Percentiles rank a stretch among this genome's conserved stretches.
Evolutionary conservation across 2,797 vertebrate species (phyloP).

Genomic region (Margarornis squamiger): DNA sequence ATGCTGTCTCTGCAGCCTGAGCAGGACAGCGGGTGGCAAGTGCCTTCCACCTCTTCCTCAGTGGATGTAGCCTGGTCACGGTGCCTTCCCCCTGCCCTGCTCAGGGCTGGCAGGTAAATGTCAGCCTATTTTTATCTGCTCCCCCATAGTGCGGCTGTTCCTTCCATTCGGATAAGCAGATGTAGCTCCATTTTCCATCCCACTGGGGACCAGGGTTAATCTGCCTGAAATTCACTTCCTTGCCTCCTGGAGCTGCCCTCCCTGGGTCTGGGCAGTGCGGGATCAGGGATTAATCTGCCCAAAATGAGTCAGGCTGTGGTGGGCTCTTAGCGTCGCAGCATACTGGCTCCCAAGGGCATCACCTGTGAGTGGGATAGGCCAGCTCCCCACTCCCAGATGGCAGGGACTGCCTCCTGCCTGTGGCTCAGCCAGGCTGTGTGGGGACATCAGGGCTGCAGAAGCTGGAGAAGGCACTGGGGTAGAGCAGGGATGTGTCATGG

Average conservation of each 20-base stretch:
- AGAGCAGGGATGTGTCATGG: fast-evolving
- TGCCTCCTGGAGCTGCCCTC: not conserved
- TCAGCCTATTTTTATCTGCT: constrained; percentile 54
- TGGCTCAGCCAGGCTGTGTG: not conserved
- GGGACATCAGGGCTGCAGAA: fast-evolving
- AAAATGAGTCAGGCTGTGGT: not conserved
- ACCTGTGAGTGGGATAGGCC: not conserved
- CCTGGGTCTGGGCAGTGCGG: not conserved
- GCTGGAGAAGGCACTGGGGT: not conserved
- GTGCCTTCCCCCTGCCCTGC: not conserved
- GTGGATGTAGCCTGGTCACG: not conserved
- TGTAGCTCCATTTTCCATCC: constrained; percentile 44
- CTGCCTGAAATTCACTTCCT: constrained; percentile 55
- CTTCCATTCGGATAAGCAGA: constrained; percentile 18
- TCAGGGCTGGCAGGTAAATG: constrained; percentile 33
- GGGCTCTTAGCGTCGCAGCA: not conserved
- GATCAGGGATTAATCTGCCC: constrained; percentile 18
- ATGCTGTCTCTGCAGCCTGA: not conserved
- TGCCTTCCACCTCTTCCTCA: not conserved
- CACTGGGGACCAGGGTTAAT: constrained; percentile 29
- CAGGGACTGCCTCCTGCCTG: not conserved
- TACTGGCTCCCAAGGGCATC: fast-evolving
- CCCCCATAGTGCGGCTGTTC: not conserved
- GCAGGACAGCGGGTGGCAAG: fast-evolving
- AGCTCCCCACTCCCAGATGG: not conserved